Conservation (phyloP, 2,888 invertebrate species). For the Spodoptera exigua region DNA sequence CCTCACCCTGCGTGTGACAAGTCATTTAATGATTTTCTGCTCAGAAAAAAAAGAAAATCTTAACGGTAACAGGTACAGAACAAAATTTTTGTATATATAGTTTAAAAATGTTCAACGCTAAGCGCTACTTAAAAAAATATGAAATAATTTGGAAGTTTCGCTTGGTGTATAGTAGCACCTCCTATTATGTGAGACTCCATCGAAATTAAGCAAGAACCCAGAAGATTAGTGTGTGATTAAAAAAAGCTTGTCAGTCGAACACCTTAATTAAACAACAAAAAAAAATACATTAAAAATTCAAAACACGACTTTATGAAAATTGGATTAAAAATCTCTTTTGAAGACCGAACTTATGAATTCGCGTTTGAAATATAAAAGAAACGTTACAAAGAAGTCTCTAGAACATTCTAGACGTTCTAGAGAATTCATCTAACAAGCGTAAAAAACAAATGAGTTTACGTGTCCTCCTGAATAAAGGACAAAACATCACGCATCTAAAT, state of each 20-base stretch:
- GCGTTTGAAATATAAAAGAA: conserved; percentile 2
- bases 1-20: no score
- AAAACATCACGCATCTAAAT: no score
- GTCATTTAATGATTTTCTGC: no score
- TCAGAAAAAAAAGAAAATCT: no score
- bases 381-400: not conserved
- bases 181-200: no score
- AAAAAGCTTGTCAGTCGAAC: not conserved
- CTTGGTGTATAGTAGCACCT: no score
- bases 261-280: not conserved
- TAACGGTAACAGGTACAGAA: no score
- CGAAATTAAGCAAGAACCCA: no score
- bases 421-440: conserved; percentile 7
- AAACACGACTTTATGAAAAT: conserved; percentile 6
- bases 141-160: no score
- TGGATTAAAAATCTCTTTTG: conserved; percentile 4
- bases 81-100: no score
- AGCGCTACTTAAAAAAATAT: no score
- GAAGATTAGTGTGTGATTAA: not conserved
- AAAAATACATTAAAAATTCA: conserved; percentile 10
- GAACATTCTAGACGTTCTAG: not conserved
- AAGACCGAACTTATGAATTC: conserved; percentile 1
- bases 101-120: no score
- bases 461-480: not conserved
- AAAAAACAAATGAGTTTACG: conserved; percentile 7